Evolutionary conservation across 2,888 invertebrate species (phyloP), one percentile per base, ranked within the genome.

Genomic region (Patella caerulea): DNA sequence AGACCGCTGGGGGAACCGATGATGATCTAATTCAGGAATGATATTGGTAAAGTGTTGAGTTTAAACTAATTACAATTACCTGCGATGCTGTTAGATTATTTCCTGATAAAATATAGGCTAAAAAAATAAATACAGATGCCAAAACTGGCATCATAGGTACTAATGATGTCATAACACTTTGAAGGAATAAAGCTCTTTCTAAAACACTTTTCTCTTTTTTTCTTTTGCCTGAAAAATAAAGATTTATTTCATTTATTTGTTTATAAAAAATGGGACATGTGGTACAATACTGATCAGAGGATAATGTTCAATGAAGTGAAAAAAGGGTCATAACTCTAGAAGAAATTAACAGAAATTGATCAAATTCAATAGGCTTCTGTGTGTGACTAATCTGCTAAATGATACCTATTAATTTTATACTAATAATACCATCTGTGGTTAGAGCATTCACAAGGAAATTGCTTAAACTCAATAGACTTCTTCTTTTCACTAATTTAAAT

Each of bases 61-160:
- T 45, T 34, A 34, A 71, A 15, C 17, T n/a, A 34, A 14, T n/a
- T 24, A 7, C 53, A 80, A 85, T 85, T 91, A 94, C 94, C 92
- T 94, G 93, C 17, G 94, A 93, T 11, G 94, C 93, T 17, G 93
- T 92, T 19, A 94, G 92, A 86, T 93, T 92, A 87, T 93, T 92
- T 75, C 94, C 94, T 45, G 92, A 90, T 15, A 92, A 90, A 45
- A 94, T 92, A 83, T 94, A 94, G 15, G 93, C 92, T 19, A 94
- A 89, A 85, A 94, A 94, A 1, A 94, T 94, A 75, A 94, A 90
- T 80, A 94, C 93, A n/a, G 93, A 93, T 1, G 94, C 93, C 71
- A 94, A 92, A 15, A 94, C 92, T 17, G 94, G 94, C 24, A 94
- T 92, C 71, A 94, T 92, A 15, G 94, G 93, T 14, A 94, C 93